These are phyloP conservation scores for Tetanocera ferruginea DNA, from an alignment of 2,888 invertebrate genomes.

Conservation along the genomic window DNA sequence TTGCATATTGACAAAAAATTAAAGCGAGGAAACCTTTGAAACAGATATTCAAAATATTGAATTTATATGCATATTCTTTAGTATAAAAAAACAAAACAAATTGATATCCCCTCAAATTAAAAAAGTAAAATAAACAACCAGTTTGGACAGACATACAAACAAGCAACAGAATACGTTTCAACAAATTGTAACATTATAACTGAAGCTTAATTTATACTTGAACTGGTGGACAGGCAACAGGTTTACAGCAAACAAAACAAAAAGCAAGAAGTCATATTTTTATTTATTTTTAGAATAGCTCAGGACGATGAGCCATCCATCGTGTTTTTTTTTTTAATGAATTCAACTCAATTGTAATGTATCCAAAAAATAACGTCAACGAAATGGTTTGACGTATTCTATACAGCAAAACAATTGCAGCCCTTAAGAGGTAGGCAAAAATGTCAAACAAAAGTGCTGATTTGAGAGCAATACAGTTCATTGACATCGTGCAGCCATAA, in stretches of 20 bases:
- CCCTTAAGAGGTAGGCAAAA: not conserved
- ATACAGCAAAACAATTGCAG: too few relatives aligned
- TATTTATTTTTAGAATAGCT: not conserved
- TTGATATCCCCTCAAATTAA: too few relatives aligned
- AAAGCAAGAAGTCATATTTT: not conserved
- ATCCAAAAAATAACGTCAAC: too few relatives aligned
- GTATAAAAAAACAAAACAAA: too few relatives aligned
- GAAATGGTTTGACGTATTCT: too few relatives aligned
- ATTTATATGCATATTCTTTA: not conserved
- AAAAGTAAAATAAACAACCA: too few relatives aligned
- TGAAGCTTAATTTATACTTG: not conserved
- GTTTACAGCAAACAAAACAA: not conserved
- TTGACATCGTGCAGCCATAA: not conserved
- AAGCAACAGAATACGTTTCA: not conserved
- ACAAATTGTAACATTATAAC: not conserved
- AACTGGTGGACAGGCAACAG: constrained; percentile 34
- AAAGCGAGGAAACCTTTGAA: not conserved
- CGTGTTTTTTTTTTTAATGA: too few relatives aligned
- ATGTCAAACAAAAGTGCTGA: not conserved
- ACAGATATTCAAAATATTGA: not conserved
- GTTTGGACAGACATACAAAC: too few relatives aligned
- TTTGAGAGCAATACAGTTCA: not conserved
- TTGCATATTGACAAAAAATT: not conserved
- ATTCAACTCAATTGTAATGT: too few relatives aligned
- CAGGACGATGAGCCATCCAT: too few relatives aligned